Conservation (phyloP, 2,888 invertebrate genomes). For the Lamproptera curius region DNA sequence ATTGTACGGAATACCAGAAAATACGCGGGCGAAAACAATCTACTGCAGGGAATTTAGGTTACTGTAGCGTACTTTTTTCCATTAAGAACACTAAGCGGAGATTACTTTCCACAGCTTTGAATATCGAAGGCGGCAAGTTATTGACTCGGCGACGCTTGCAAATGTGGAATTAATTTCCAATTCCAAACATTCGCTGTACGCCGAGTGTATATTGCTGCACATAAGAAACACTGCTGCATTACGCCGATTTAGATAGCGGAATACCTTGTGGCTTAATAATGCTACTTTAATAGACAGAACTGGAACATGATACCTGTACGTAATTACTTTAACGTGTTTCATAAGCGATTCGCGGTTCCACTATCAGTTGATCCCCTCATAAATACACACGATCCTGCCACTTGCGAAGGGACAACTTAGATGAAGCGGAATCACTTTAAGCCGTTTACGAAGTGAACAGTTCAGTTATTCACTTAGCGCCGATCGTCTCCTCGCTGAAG, state of each 20-base stretch:
- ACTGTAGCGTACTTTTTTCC: not conserved
- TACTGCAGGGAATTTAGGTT: not conserved
- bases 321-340: constrained; percentile 22
- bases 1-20: not conserved
- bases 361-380: constrained; percentile 9
- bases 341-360: constrained; percentile 14
- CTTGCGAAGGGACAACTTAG: constrained; percentile 12
- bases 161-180: constrained; percentile 13
- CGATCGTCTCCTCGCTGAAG: constrained; percentile 39
- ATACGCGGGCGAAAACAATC: not conserved
- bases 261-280: constrained; percentile 28
- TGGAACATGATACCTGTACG: constrained; percentile 18
- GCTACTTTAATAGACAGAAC: constrained; percentile 25
- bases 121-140: constrained; percentile 10
- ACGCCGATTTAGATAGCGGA: constrained; percentile 47
- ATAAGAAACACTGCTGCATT: constrained; percentile 51
- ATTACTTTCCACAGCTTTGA: constrained; percentile 1
- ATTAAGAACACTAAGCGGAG: not conserved
- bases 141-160: constrained; percentile 12
- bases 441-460: constrained; percentile 10
- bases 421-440: constrained; percentile 10
- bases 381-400: constrained; percentile 15
- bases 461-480: constrained; percentile 30
- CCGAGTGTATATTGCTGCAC: not conserved
- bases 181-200: constrained; percentile 2